Evolutionary conservation across 2,113 vertebrate species (phyloP).

Genomic region (Hemiprocne comata): DNA sequence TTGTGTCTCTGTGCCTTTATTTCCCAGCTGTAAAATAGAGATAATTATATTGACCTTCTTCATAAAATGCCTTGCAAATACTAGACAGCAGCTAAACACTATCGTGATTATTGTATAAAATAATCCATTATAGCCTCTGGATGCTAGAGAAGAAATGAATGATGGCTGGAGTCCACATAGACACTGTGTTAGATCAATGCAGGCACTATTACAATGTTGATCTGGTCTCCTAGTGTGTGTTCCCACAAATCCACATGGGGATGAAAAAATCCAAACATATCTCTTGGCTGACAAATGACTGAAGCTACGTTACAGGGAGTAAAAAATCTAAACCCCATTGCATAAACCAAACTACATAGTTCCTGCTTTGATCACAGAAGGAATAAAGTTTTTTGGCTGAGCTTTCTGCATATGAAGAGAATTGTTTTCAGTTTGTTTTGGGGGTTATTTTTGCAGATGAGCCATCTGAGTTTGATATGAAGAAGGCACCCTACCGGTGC

Average conservation of each 20-base stretch:
- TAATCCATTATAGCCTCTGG: constrained; percentile 33
- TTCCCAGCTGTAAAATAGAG: not conserved
- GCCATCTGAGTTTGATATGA: constrained; percentile 8
- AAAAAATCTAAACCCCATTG: not conserved
- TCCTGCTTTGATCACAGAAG: constrained; percentile 33
- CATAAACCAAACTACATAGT: not conserved
- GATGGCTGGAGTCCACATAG: constrained; percentile 44
- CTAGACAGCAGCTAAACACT: constrained; percentile 16
- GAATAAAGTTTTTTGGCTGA: not conserved
- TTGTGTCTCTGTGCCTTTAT: not conserved
- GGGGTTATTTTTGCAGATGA: constrained; percentile 24
- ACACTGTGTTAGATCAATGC: constrained; percentile 14
- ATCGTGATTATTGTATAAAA: not conserved
- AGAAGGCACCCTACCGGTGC: not conserved
- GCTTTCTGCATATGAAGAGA: constrained; percentile 16
- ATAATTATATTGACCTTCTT: constrained; percentile 16
- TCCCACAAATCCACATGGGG: constrained; percentile 42
- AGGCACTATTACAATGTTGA: constrained; percentile 31
- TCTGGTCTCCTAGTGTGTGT: constrained; percentile 13
- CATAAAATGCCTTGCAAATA: constrained; percentile 18
- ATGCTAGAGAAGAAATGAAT: constrained; percentile 17
- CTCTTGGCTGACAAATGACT: constrained; percentile 48
- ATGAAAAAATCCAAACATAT: constrained; percentile 53
- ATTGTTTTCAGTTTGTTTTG: constrained; percentile 26
- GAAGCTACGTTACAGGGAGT: not conserved